Evolutionary conservation across 2,113 vertebrate genomes (phyloP).

Genomic region (Garra rufa): DNA sequence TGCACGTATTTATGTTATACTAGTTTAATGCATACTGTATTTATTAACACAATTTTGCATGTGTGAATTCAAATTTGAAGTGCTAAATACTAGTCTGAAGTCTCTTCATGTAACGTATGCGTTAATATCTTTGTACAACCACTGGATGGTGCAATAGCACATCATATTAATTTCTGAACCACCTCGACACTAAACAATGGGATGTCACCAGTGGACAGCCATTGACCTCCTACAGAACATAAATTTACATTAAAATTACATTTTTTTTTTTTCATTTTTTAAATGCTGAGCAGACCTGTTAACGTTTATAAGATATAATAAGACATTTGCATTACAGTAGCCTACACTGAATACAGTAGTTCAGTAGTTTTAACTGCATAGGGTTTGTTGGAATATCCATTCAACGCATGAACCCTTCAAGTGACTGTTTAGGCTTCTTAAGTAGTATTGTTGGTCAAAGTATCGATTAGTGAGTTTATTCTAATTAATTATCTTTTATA

Average conservation of each 20-base stretch:
- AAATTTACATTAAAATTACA: neutral
- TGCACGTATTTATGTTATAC: neutral
- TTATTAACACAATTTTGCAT: neutral
- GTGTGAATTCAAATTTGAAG: neutral
- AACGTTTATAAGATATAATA: neutral
- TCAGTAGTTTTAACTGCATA: neutral
- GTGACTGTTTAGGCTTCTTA: neutral
- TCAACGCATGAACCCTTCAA: neutral
- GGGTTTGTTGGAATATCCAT: neutral
- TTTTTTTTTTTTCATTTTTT: too few species aligned
- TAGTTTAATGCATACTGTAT: neutral
- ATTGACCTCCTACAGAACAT: neutral
- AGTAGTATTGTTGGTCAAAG: neutral
- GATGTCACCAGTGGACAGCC: neutral
- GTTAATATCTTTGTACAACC: neutral
- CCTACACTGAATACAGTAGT: neutral
- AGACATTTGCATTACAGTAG: neutral
- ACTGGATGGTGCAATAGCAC: slow-evolving; percentile 46
- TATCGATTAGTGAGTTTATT: neutral
- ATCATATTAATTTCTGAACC: neutral
- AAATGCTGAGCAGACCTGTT: neutral
- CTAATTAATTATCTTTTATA: neutral
- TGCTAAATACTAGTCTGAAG: neutral
- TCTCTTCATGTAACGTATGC: neutral
- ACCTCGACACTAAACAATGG: neutral